Evolutionary conservation across 2,113 vertebrate species (phyloP), one percentile per base, ranked within the genome.

Genomic region (Motacilla tschutschensis): DNA sequence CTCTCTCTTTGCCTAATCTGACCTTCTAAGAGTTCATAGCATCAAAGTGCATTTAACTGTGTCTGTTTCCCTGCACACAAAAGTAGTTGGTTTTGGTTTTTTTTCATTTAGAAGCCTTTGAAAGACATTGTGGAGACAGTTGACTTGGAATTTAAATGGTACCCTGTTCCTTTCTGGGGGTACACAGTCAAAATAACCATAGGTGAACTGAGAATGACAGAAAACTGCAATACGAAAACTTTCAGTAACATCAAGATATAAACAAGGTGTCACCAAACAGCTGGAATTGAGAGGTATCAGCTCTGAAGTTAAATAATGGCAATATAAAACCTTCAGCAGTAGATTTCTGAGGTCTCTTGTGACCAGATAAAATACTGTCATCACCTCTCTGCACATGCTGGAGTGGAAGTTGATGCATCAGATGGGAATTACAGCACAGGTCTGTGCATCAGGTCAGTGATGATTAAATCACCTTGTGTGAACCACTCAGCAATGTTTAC

Each of bases 381-480:
- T 93, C 87, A 66, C 55, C 64, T 87, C 25, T 46, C 28, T 40
- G 31, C 3, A 2, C 64, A 29, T 48, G 53, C 60, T 64, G 31
- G 38, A 60, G 59, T 76, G 25, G 74, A 81, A 69, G 72, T 35
- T 70, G 79, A 60, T 70, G 85, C 46, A 67, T 87, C 69, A 51
- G 48, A 62, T 53, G 29, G 65, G 82, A 83, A 89, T 91, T 89
- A 59, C 36, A 46, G 64, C 14, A 1, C 69, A 87, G 85, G 48
- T 67, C 76, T 79, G 41, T 85, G 60, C 65, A 41, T 85, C 64
- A 51, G 89, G 51, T 79, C 91, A 73, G 17, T 31, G 67, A 36
- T 31, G 67, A 87, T 85, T 82, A 73, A 90, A 90, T 87, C 79
- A 82, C 82, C 84, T 93, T 63, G 36, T 66, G 53, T 85, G 79